A percentile compares a stretch with the other conserved stretches of the same genome.
phyloP scores from a whole-genome alignment of 2,888 invertebrate genomes.

The Elaeidobius kamerunicus region DNA sequence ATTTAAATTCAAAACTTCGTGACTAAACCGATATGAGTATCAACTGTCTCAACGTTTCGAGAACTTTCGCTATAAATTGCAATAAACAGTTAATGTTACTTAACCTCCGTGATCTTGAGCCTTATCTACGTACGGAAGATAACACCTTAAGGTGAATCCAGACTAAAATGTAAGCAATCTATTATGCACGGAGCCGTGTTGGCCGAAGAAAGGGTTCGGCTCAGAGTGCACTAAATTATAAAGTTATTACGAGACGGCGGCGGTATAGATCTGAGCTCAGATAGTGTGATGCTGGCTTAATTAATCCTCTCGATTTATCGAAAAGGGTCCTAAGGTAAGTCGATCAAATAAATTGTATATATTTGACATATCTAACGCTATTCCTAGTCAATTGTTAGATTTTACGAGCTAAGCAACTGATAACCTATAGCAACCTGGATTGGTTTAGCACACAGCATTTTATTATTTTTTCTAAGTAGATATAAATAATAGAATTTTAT shows the following conservation, averaged over 20 bases:
- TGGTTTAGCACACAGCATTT: too few relatives aligned
- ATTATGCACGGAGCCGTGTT: conserved; percentile 40
- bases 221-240: conserved; percentile 52
- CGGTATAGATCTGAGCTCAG: conserved; percentile 49
- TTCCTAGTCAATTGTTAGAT: too few relatives aligned
- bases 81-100: conserved; percentile 52
- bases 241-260: conserved; percentile 52
- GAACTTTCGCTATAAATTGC: conserved; percentile 44
- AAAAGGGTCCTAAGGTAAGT: conserved; percentile 14
- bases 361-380: too few relatives aligned
- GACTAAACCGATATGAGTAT: conserved; percentile 18
- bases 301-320: conserved; percentile 25
- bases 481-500: too few relatives aligned
- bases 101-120: conserved; percentile 48
- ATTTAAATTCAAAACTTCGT: conserved; percentile 13
- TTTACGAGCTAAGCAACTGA: too few relatives aligned
- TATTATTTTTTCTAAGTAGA: too few relatives aligned
- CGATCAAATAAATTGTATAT: conserved; percentile 14
- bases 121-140: conserved; percentile 39
- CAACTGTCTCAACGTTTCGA: conserved; percentile 11
- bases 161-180: conserved; percentile 48
- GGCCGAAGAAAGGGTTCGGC: conserved; percentile 39
- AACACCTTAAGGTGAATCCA: conserved; percentile 46
- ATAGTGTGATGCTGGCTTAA: conserved; percentile 54
- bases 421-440: too few relatives aligned